Conservation (phyloP, 2,888 invertebrate species). For the Parnassius glacialis region DNA sequence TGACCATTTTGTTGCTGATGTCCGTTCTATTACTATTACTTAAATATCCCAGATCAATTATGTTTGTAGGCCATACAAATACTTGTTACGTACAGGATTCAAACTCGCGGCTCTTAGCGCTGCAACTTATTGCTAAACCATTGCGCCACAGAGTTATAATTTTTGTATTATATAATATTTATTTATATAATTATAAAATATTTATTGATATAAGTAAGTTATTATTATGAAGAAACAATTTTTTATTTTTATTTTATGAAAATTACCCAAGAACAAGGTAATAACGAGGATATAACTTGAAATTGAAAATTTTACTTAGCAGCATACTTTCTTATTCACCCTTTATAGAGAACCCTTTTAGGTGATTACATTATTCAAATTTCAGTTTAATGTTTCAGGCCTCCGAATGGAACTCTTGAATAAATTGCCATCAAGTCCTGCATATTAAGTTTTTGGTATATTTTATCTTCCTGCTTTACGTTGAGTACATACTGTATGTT, state of each 20-base stretch:
- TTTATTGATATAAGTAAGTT: not conserved
- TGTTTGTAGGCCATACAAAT: too few species aligned
- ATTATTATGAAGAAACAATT: not conserved
- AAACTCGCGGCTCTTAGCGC: too few species aligned
- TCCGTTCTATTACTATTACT: too few species aligned
- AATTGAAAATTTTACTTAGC: constrained; percentile 4
- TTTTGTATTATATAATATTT: too few species aligned
- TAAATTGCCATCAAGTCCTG: not conserved
- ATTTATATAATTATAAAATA: not conserved
- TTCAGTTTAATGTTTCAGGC: constrained; percentile 18
- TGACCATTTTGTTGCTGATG: too few species aligned
- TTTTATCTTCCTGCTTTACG: not conserved
- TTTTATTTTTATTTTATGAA: not conserved
- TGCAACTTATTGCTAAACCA: too few species aligned
- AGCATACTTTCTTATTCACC: not conserved
- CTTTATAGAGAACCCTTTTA: constrained; percentile 6
- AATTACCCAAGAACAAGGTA: too few species aligned
- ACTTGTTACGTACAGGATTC: too few species aligned
- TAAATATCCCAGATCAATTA: too few species aligned
- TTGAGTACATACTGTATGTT: too few species aligned
- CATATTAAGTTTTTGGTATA: not conserved
- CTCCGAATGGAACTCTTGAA: constrained; percentile 7
- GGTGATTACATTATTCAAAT: constrained; percentile 23
- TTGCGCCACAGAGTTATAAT: too few species aligned
- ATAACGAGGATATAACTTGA: too few species aligned